Evolutionary conservation across 2,797 vertebrate genomes (phyloP), one percentile per base, ranked within the genome.

Genomic region (Tachyglossus aculeatus): DNA sequence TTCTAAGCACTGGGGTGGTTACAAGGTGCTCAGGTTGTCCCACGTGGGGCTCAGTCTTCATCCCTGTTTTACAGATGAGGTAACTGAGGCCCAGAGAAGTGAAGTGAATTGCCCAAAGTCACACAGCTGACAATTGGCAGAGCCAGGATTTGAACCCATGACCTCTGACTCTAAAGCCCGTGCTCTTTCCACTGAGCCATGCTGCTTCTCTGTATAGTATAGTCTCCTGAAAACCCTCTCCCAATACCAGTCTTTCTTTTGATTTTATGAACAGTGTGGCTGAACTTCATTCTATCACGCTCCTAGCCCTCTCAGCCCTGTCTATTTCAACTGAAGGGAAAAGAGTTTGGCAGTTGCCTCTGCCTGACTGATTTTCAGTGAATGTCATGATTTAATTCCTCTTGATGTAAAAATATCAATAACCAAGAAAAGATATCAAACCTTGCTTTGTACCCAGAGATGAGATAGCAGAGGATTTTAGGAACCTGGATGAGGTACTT

Each of bases 321-420:
- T n/a, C 64, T 55, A 43, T 55, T 48, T 50, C 2, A 31, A 13
- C 16, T 2, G 9, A 29, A 43, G 34, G 21, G 48, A 31, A 40
- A 18, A 27, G 50, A 69, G 77, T 56, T 48, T 38, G 32, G 47
- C 60, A 54, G 55, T 51, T 47, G 48, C 50, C 18, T 72, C 47
- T 71, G 77, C 55, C 71, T 57, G 51, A 53, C 50, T 52, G 43
- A 32, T 24, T 68, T 62, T 63, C 18, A 80, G 67, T 43, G 65
- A 37, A 27, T 8, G 15, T 63, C 33, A 45, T 33, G 52, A 45
- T 40, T 27, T 34, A 40, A 60, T n/a, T 55, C 39, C 39, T 40
- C 71, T 71, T 73, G 15, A 9, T 54, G 9, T 34, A 40, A 39
- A 43, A 82, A 52, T 39, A 56, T 51, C 64, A 51, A 65, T 45